A percentile compares a stretch with the other conserved stretches of the same genome.
Conservation (phyloP, 2,888 invertebrate species). For the Papilio demoleus region DNA sequence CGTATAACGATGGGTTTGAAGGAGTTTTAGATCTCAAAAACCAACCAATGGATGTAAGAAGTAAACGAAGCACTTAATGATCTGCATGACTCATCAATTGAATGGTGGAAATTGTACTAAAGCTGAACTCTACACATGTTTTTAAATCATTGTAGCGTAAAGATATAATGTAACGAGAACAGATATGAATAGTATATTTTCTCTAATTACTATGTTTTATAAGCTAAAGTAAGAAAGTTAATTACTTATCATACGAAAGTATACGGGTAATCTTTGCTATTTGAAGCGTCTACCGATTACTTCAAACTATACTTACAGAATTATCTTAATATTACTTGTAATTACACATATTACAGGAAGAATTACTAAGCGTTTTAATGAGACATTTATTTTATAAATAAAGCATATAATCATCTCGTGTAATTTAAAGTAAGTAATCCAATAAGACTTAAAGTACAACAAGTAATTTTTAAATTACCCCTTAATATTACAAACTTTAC, state of each 20-base stretch:
- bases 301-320: constrained; percentile 5
- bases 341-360: not conserved
- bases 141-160: not conserved
- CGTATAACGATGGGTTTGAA: no score
- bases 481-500: no score
- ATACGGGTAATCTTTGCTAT: constrained; percentile 15
- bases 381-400: not conserved
- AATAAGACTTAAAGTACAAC: no score
- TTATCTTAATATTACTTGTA: not conserved
- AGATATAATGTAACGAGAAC: not conserved
- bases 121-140: not conserved
- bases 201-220: constrained; percentile 18
- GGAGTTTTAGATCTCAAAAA: no score
- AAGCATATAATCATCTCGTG: no score
- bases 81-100: not conserved
- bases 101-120: not conserved
- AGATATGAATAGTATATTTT: not conserved
- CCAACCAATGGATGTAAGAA: no score
- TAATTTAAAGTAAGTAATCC: no score
- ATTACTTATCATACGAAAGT: constrained; percentile 6
- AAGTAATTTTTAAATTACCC: no score
- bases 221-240: constrained; percentile 15
- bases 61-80: no score
- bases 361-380: not conserved
- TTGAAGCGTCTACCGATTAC: constrained; percentile 4